phyloP scores from a whole-genome alignment of 2,888 invertebrate genomes.

The Drosophila glabriapex region DNA sequence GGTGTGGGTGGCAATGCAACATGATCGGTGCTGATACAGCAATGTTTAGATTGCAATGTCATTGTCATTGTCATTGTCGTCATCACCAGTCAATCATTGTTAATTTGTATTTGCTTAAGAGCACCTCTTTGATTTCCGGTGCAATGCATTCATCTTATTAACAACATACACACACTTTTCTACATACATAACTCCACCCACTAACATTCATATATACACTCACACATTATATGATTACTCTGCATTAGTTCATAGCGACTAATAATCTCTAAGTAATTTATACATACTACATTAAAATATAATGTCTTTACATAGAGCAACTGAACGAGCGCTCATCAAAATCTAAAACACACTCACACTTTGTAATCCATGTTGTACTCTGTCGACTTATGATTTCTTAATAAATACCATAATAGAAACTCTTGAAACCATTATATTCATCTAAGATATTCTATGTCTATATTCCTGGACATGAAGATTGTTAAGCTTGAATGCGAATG shows the following conservation, averaged over 20 bases:
- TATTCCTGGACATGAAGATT: not conserved
- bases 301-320: conserved; percentile 54
- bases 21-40: conserved; percentile 70
- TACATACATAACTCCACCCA: conserved; percentile 9
- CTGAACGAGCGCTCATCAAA: conserved; percentile 40
- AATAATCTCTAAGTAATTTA: conserved; percentile 78
- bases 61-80: conserved; percentile 16
- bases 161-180: conserved; percentile 31
- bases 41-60: conserved; percentile 30
- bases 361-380: conserved; percentile 66
- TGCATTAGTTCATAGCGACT: conserved; percentile 72
- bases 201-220: conserved; percentile 28
- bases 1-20: conserved; percentile 62
- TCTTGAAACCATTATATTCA: conserved; percentile 5
- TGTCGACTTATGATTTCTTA: conserved; percentile 75
- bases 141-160: conserved; percentile 33
- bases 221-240: conserved; percentile 47
- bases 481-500: not conserved
- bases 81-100: conserved; percentile 67
- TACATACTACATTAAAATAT: conserved; percentile 51
- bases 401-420: conserved; percentile 68
- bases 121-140: conserved; percentile 43
- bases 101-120: conserved; percentile 60
- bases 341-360: conserved; percentile 44
- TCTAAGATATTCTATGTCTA: not conserved